Evolutionary conservation across 2,797 vertebrate genomes (phyloP).

Genomic region (Moxostoma hubbsi): DNA sequence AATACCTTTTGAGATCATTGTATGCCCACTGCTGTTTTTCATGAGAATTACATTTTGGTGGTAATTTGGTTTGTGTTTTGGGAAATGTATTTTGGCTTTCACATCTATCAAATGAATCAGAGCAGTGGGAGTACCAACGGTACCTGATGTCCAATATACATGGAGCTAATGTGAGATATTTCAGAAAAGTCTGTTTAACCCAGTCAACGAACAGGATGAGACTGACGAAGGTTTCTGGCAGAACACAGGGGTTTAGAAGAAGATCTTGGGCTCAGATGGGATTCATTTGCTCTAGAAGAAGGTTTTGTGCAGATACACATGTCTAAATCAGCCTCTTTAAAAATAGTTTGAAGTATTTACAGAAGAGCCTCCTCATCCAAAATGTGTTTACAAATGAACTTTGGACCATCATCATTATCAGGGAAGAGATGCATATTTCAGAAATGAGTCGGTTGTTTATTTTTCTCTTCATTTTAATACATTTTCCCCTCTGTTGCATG

Average conservation of each 20-base stretch:
- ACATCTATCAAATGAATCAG: neutral
- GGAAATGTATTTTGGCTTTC: neutral
- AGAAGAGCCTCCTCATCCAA: neutral
- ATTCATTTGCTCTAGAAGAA: slow-evolving; percentile 33
- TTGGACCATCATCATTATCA: neutral
- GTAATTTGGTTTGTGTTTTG: neutral
- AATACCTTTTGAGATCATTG: too few relatives aligned
- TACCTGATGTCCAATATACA: neutral
- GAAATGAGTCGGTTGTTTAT: too few relatives aligned
- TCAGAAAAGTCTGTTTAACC: neutral
- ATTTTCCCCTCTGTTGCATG: neutral
- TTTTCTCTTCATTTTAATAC: too few relatives aligned
- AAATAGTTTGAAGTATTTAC: slow-evolving; percentile 6
- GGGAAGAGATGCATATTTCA: neutral
- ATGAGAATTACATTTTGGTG: neutral
- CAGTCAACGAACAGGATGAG: neutral
- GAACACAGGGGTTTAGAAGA: neutral
- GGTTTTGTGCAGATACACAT: neutral
- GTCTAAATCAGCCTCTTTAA: neutral
- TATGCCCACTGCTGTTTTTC: too few relatives aligned
- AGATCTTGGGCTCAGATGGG: slow-evolving; percentile 29
- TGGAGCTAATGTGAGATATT: neutral
- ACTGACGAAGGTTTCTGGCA: neutral
- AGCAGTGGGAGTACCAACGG: neutral
- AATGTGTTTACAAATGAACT: neutral